These are phyloP conservation scores for Chalcis sispes DNA, from an alignment of 2,888 invertebrate species.

Conservation along the genomic window DNA sequence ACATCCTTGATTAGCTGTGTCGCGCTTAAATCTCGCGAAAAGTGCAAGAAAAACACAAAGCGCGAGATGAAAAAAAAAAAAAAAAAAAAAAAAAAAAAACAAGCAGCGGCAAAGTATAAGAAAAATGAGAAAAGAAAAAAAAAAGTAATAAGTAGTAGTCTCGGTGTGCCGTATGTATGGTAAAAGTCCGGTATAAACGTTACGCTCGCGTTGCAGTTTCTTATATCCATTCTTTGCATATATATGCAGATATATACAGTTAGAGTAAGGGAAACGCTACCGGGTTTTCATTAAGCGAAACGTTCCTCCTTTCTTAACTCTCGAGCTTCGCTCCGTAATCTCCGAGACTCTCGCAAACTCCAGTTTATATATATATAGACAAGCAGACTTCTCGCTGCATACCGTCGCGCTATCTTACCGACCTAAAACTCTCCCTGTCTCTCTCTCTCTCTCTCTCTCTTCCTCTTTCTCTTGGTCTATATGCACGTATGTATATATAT, in stretches of 20 bases:
- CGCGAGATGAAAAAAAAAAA: neutral
- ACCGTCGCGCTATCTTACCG: too few relatives aligned
- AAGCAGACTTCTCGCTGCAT: too few relatives aligned
- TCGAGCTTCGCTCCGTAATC: slow-evolving; percentile 13
- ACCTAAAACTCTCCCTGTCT: too few relatives aligned
- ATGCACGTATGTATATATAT: too few relatives aligned
- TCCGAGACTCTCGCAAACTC: neutral
- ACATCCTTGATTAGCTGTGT: neutral
- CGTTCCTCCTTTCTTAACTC: neutral
- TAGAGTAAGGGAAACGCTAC: too few relatives aligned
- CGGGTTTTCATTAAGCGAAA: slow-evolving; percentile 40
- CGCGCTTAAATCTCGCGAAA: neutral
- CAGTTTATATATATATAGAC: neutral
- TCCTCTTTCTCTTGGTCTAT: too few relatives aligned
- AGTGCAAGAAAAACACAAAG: neutral
- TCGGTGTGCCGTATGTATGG: neutral
- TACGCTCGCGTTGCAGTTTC: neutral
- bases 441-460: too few relatives aligned
- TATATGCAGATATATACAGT: neutral
- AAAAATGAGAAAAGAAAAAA: neutral
- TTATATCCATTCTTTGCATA: neutral
- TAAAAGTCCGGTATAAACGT: too few relatives aligned
- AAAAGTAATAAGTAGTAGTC: neutral
- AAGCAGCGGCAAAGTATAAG: neutral
- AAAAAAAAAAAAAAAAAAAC: neutral